Evolutionary conservation across 2,888 invertebrate species (phyloP), one percentile per base, ranked within the genome.

Genomic region (Atrina japonica): DNA sequence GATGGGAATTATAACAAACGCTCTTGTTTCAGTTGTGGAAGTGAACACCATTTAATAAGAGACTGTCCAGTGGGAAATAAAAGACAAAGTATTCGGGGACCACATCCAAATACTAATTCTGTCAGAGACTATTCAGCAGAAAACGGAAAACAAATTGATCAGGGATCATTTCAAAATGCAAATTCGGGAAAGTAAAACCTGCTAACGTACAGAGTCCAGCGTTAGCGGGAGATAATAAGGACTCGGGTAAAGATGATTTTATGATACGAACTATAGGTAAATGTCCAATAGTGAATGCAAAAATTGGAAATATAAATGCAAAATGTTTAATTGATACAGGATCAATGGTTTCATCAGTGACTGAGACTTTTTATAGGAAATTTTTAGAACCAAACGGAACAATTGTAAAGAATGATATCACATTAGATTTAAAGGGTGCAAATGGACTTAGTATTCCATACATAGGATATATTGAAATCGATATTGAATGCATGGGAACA

Each of bases 401-500:
- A 11, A n/a, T 53, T 14, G 29, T 56, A 1, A 50, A 29, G 14
- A 52, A 55, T 30, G 56, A 56, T 30, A 21, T 49, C 11, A 21
- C 50, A 16, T 27, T 70, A 2, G 29, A 53, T 21, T 25, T 70
- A 3, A 55, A 40, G 52, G 66, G 59, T 35, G 63, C 63, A 18
- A 67, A 67, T 56, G 63, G 72, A 40, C 25, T 55, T 60, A 35
- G 18, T 21, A 61, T 72, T 21, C 72, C 67, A 16, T 72, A 67
- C 49, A 45, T 61, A 16, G 72, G 72, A 30, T 72, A 72, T 49
- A 27, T 72, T n/a, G 67, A 72, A 66, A 45, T 63, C 14, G 72
- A 67, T 60, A 50, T 72, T 40, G 53, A 50, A 7, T 25, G 65
- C 25, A 30, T 58, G 43, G 60, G 61, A 2, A 50, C 35, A 18